Percentiles rank a stretch among this genome's conserved stretches.
Conservation (phyloP, 2,113 vertebrate genomes). For the Cottus gobio region DNA sequence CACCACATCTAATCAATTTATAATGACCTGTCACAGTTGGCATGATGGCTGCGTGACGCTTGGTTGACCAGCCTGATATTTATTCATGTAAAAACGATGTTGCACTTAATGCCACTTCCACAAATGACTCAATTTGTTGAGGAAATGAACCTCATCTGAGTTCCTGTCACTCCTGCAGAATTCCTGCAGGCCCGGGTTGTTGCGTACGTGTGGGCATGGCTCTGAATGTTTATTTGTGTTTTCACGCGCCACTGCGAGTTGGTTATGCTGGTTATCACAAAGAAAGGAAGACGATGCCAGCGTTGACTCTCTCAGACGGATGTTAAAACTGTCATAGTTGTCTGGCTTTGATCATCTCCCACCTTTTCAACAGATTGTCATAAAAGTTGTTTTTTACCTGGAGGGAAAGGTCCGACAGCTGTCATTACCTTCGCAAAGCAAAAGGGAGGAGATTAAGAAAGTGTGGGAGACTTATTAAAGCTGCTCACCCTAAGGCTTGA, state of each 20-base stretch:
- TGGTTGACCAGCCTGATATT: constrained; percentile 69
- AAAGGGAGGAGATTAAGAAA: constrained; percentile 48
- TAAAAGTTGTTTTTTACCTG: constrained; percentile 17
- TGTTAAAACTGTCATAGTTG: constrained; percentile 18
- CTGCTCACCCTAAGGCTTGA: constrained; percentile 28
- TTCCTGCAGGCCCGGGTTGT: constrained; percentile 3
- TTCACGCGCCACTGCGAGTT: background rate
- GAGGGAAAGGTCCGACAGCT: constrained; percentile 33
- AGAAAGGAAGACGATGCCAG: background rate
- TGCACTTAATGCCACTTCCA: constrained; percentile 62
- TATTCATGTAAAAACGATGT: constrained; percentile 73
- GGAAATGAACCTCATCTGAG: constrained; percentile 74
- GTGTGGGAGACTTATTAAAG: constrained; percentile 40
- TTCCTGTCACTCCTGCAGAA: constrained; percentile 65
- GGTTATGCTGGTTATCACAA: background rate
- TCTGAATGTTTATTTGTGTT: constrained; percentile 29
- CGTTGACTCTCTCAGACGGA: background rate
- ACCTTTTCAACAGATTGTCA: background rate
- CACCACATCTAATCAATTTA: constrained; percentile 62
- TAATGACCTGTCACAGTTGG: constrained; percentile 67
- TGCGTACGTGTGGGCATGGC: constrained; percentile 3
- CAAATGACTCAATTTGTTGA: constrained; percentile 73
- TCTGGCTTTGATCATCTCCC: constrained; percentile 36
- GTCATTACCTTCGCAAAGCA: constrained; percentile 26
- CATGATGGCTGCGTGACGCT: constrained; percentile 51